Conservation (phyloP, 2,888 invertebrate genomes). For the Ganaspis brasiliensis region DNA sequence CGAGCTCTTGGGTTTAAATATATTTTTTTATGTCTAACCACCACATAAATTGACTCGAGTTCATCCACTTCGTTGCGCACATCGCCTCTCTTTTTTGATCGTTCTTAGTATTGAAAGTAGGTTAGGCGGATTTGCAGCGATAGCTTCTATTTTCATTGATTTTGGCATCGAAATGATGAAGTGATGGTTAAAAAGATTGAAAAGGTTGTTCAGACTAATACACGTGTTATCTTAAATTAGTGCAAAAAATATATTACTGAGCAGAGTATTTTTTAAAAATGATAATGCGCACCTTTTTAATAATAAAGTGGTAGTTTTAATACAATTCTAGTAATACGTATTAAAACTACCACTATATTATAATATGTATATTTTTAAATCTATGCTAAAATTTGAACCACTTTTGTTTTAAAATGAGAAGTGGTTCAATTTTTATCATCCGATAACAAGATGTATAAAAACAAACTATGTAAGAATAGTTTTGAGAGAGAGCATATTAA, state of each 20-base stretch:
- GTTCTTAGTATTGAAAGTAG: conserved; percentile 32
- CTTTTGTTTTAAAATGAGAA: no score
- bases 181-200: conserved; percentile 7
- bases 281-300: no score
- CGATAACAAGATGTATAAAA: no score
- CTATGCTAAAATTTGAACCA: no score
- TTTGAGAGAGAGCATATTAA: neutral
- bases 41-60: conserved; percentile 4
- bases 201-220: neutral
- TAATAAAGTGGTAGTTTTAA: no score
- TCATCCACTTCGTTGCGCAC: conserved; percentile 26
- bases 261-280: no score
- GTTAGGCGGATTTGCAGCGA: conserved; percentile 29
- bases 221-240: neutral
- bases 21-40: conserved; percentile 34
- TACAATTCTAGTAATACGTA: no score
- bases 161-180: conserved; percentile 10
- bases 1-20: conserved; percentile 15
- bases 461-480: no score
- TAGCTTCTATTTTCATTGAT: conserved; percentile 8
- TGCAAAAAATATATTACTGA: neutral
- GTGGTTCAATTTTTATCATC: no score
- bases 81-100: conserved; percentile 13
- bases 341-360: no score
- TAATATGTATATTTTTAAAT: no score